Percentiles rank a stretch among this genome's conserved stretches.
Evolutionary conservation across 2,888 invertebrate genomes (phyloP).

Genomic region (Dicyrtomina minuta): DNA sequence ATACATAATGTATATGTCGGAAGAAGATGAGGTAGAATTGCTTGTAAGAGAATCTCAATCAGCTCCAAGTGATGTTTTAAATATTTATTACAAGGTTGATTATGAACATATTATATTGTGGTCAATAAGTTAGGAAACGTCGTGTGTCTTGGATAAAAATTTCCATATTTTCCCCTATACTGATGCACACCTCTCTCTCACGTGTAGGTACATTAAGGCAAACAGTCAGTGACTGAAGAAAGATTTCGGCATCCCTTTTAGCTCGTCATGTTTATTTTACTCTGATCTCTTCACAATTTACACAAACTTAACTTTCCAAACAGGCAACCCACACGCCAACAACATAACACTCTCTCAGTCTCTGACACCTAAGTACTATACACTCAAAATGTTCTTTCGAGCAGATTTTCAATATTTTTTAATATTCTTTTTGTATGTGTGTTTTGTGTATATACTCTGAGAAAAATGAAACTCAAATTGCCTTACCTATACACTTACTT

Average conservation of each 20-base stretch:
- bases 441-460: too few species aligned
- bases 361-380: neutral
- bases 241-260: constrained; percentile 19
- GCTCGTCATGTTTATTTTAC: constrained; percentile 21
- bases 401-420: too few species aligned
- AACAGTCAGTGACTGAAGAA: constrained; percentile 9
- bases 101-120: constrained; percentile 27
- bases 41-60: constrained; percentile 25
- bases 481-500: too few species aligned
- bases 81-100: constrained; percentile 20
- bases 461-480: too few species aligned
- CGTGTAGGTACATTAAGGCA: neutral
- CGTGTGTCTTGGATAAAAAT: neutral
- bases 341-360: neutral
- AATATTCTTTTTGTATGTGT: too few species aligned
- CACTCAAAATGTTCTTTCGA: neutral
- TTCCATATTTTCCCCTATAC: neutral
- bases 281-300: constrained; percentile 18
- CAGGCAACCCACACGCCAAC: neutral
- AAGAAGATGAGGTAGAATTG: constrained; percentile 15
- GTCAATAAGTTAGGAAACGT: neutral
- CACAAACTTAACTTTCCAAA: constrained; percentile 14
- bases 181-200: neutral
- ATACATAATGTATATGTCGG: neutral
- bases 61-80: constrained; percentile 23